phyloP scores from a whole-genome alignment of 1,140 invertebrate species.

The Lucilia cuprina region DNA sequence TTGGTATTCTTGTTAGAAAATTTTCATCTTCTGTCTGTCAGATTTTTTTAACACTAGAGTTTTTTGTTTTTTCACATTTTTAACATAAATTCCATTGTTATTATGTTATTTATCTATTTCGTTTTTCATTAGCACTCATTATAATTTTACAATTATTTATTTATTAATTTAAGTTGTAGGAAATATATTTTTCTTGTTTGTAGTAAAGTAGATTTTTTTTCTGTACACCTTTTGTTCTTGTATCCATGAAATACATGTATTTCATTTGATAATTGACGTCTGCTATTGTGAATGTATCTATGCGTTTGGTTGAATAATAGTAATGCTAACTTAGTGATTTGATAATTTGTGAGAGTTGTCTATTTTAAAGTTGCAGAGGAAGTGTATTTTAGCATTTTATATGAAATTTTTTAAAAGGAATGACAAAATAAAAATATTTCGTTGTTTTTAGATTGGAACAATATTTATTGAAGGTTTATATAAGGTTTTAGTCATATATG shows the following conservation, averaged over 20 bases:
- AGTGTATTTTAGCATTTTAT: too few species aligned
- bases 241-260: background rate
- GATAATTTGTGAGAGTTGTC: too few species aligned
- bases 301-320: too few species aligned
- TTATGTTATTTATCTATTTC: background rate
- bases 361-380: too few species aligned
- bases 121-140: background rate
- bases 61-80: background rate
- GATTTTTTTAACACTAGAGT: background rate
- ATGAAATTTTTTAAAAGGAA: too few species aligned
- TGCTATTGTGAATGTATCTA: background rate
- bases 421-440: too few species aligned
- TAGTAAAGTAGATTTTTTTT: background rate
- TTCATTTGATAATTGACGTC: background rate
- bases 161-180: background rate
- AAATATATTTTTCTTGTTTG: background rate
- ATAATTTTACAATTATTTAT: background rate
- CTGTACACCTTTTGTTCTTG: background rate
- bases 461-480: too few species aligned
- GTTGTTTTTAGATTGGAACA: too few species aligned
- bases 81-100: background rate
- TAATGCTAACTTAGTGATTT: too few species aligned
- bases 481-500: too few species aligned
- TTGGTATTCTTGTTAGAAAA: background rate
- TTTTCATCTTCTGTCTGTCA: background rate